Evolutionary conservation across 1,140 invertebrate genomes (phyloP), one percentile per base, ranked within the genome.

Genomic region (Scaptodrosophila lebanonensis): DNA sequence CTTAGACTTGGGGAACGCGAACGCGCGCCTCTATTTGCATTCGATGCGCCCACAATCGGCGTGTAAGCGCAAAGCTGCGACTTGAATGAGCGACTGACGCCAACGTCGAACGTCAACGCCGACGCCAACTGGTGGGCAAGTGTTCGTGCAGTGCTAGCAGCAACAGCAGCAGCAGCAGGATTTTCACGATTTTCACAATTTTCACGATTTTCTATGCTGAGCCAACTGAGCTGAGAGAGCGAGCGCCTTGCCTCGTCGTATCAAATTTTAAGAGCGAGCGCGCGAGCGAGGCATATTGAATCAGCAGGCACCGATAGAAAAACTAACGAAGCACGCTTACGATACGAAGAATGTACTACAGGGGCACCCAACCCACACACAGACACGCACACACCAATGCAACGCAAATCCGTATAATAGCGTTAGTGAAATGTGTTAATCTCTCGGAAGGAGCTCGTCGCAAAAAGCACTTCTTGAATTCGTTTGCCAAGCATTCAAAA

Each of bases 141-240:
- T 48, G 9, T 32, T 20, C 12, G 11, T n/a, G n/a, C n/a, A n/a
- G n/a, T n/a, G 39, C 27, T 39, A 29, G 48, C 5, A 3, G 33
- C n/a, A 47, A 20, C 44, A 12, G 15, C 5, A 16, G 29, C 13
- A 42, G 43, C 12, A 43, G n/a, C 35, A 20, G n/a, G 30, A 54
- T 12, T 47, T 47, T 9, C 35, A 22, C 33, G 40, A 32, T 32
- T 45, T 53, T 32, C 25, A 47, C 38, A 33, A 54, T 44, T 39
- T 58, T 32, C 50, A 48, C 61, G 62, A 49, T 44, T 59, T 67
- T 67, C 42, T 66, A 57, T 66, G 63, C 63, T 39, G 51, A 51
- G 36, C 35, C 42, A 39, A 35, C 45, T 42, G 30, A 15, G 17
- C 63, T 27, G 63, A 65, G 50, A 36, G 45, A 36, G 51, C 38